Evolutionary conservation across 2,113 vertebrate genomes (phyloP), one percentile per base, ranked within the genome.

Genomic region (Istiophorus platypterus): DNA sequence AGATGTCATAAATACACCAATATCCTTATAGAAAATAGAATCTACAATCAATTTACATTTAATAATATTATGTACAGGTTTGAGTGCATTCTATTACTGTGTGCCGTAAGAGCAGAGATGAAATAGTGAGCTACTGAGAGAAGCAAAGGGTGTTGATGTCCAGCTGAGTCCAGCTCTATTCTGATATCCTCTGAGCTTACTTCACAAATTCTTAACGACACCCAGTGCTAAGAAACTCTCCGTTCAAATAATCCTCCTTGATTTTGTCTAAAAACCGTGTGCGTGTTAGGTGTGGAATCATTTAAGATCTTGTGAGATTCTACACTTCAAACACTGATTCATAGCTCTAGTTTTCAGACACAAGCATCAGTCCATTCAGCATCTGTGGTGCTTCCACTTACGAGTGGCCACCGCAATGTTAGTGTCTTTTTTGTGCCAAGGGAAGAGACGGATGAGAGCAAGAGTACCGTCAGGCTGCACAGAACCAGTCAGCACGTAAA

Each of bases 331-430:
- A 75, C 76, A 68, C 39, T 68, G 34, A 74, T 58, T 68, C 65
- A 37, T 56, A 59, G 39, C 47, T 70, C 12, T n/a, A 37, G 8
- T 49, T 45, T 73, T 54, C 41, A 20, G 6, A 31, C 26, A 4
- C 1, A 26, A 22, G 2, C 12, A 26, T 67, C 26, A 20, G 57
- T 45, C 42, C 7, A 4, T 61, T 95, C 84, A 95, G 70, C 97
- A 97, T 90, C 95, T 95, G 84, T 97, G 95, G 34, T 96, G 95
- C 76, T 95, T 97, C 97, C 96, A 97, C 78, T 96, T 98, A 68
- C 96, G 95, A 3, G 92, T 94, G 34, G 96, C 96, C 22, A 94
- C 26, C 0, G 94, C 87, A 29, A 97, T 93, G 85, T 96, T 94
- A 14, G 85, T 47, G 51, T 97, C 96, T 58, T 92, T 97, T 75